phyloP scores from a whole-genome alignment of 2,797 vertebrate genomes.

The Syncerus caffer region DNA sequence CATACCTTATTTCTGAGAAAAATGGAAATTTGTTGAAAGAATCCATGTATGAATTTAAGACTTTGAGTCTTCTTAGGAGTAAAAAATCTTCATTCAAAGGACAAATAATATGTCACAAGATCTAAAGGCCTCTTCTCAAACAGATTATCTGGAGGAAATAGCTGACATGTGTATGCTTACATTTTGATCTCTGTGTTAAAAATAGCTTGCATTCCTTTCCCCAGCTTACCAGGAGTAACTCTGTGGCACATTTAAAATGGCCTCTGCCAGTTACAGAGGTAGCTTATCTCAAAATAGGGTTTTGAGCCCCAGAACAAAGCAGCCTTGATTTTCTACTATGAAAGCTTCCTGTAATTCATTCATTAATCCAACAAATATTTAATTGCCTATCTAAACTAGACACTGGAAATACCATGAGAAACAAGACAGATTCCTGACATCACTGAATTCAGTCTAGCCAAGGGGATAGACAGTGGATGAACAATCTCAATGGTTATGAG shows the following conservation, averaged over 20 bases:
- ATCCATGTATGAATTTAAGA: not conserved
- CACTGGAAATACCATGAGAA: not conserved
- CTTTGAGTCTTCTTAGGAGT: not conserved
- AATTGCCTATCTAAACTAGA: not conserved
- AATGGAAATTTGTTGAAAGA: not conserved
- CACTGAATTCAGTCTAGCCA: not conserved
- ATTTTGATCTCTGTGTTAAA: not conserved
- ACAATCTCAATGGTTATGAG: not conserved
- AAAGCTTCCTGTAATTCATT: not conserved
- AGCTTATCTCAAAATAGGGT: not conserved
- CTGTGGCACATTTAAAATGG: not conserved
- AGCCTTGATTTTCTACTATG: not conserved
- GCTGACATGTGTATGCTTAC: not conserved
- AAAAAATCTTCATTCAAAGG: not conserved
- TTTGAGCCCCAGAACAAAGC: not conserved
- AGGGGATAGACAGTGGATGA: not conserved
- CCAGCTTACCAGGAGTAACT: not conserved
- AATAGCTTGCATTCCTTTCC: not conserved
- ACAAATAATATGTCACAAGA: not conserved
- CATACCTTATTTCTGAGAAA: constrained; percentile 4
- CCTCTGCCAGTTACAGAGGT: not conserved
- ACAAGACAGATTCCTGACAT: not conserved
- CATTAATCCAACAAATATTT: not conserved
- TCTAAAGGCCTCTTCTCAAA: not conserved
- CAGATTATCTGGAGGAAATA: not conserved